A percentile compares a stretch with the other conserved stretches of the same genome.
Evolutionary conservation across 2,888 invertebrate species (phyloP).

Genomic region (Plebejus anna): DNA sequence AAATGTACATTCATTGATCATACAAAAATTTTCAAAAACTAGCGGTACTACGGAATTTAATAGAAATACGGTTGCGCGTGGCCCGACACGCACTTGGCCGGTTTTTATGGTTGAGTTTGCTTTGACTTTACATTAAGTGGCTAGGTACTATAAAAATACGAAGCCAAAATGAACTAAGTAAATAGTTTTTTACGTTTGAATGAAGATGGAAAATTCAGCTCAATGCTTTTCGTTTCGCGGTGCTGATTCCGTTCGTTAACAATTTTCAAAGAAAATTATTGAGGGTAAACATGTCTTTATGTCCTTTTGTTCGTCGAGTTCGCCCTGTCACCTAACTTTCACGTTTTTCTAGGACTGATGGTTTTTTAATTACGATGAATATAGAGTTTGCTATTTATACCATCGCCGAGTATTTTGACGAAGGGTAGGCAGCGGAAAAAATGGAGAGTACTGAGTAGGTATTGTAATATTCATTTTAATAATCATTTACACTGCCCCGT

Average conservation of each 20-base stretch:
- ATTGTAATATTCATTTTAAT: no score
- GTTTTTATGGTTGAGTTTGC: no score
- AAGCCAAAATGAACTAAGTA: background rate
- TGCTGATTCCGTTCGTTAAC: conserved; percentile 43
- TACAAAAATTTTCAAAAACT: no score
- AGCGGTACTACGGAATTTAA: no score
- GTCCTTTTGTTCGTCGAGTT: conserved; percentile 38
- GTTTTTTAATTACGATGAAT: background rate
- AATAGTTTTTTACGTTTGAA: background rate
- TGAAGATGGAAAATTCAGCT: background rate
- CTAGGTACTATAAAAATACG: background rate
- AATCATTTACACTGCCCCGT: no score
- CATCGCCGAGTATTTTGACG: background rate
- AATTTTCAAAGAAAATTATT: conserved; percentile 41
- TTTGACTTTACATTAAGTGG: background rate
- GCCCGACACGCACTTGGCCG: no score
- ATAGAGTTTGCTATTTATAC: background rate
- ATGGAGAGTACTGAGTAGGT: no score
- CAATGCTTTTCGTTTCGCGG: conserved; percentile 16
- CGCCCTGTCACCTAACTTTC: conserved; percentile 36
- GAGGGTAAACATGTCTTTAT: conserved; percentile 37
- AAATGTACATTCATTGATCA: no score
- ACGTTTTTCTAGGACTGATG: conserved; percentile 35
- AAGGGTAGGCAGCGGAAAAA: no score
- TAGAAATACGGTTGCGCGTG: no score